Evolutionary conservation across 2,113 vertebrate genomes (phyloP), one percentile per base, ranked within the genome.

Genomic region (Solenodon paradoxus): DNA sequence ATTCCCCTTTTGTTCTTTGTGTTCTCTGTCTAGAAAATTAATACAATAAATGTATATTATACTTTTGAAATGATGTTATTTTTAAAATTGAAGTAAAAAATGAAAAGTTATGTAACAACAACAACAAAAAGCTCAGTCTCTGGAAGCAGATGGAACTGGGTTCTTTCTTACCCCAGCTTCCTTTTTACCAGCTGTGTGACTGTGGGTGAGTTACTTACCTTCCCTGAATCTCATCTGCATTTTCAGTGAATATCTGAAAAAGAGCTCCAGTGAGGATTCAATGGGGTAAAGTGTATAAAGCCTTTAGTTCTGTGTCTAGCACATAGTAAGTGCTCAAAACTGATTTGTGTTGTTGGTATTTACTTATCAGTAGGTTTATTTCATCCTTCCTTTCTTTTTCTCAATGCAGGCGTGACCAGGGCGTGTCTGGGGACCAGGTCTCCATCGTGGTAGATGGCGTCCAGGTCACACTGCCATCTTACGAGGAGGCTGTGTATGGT

Each of bases 381-480:
- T 66, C 63, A 63, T 9, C 2, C 0, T 9, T 30, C 59, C 38
- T 92, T 84, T 88, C 69, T 74, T 90, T 71, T 45, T 89, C 75
- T 5, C 32, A 57, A 88, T 83, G 13, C 97, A 99, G 99, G 96
- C 99, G 99, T 97, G 99, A 99, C 97, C 99, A 99, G 96, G 99
- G 99, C 4, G 98, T 99, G 40, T 99, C 99, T 11, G 99, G 99
- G 53, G 99, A 99, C 98, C 98, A 99, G 38, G 98, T 99, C 64
- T 99, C 99, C 95, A 99, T 99, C 96, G 98, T 99, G 98, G 99
- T 99, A 92, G 99, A 99, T 95, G 99, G 99, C 15, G 99, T 99
- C 81, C 99, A 99, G 94, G 99, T 99, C 82, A 98, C 99, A 0
- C 98, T 99, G 49, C 99, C 99, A 1, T 99, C 99, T 1, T 99